Evolutionary conservation across 2,113 vertebrate genomes (phyloP).

Genomic region (Seriola aureovittata): DNA sequence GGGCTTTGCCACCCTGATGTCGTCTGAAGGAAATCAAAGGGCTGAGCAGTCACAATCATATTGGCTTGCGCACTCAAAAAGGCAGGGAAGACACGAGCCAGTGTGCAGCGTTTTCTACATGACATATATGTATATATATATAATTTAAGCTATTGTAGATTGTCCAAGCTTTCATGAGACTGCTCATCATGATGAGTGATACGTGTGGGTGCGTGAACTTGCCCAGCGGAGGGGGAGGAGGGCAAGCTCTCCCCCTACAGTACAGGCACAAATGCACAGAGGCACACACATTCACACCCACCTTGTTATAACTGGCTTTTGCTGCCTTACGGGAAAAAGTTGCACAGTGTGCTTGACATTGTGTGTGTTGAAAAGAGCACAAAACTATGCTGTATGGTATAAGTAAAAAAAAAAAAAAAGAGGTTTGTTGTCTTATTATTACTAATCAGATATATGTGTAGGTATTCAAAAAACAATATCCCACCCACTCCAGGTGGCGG

Average conservation of each 20-base stretch:
- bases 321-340: constrained; percentile 31
- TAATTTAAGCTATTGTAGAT: background rate
- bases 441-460: background rate
- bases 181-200: constrained; percentile 52
- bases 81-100: background rate
- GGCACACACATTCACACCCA: constrained; percentile 23
- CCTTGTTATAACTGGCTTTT: constrained; percentile 18
- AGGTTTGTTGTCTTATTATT: background rate
- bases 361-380: constrained; percentile 9
- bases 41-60: constrained; percentile 27
- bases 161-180: constrained; percentile 29
- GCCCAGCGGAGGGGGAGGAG: constrained; percentile 26
- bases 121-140: background rate
- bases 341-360: background rate
- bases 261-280: constrained; percentile 26
- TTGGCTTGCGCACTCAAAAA: background rate
- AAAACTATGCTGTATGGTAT: background rate
- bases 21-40: constrained; percentile 46
- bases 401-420: background rate
- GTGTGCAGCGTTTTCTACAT: background rate
- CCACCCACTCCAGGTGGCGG: background rate
- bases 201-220: constrained; percentile 53
- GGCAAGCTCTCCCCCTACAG: constrained; percentile 20
- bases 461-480: background rate
- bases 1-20: constrained; percentile 12